phyloP scores from a whole-genome alignment of 2,113 vertebrate species.

The Mus spicilegus region DNA sequence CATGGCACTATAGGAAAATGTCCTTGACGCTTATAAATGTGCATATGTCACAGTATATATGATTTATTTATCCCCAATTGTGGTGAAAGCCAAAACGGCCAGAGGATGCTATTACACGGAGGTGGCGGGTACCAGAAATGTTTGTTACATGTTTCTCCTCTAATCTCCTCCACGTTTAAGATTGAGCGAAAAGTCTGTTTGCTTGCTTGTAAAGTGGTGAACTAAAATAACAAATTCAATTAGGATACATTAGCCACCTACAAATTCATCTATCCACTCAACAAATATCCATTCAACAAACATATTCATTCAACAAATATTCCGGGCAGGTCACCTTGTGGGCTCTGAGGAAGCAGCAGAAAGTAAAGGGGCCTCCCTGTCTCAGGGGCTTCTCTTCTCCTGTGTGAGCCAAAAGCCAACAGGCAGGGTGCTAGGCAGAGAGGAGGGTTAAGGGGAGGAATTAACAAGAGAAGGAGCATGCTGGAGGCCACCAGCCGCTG shows the following conservation, averaged over 20 bases:
- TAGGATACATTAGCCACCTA: neutral
- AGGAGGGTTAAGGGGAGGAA: neutral
- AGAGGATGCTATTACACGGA: neutral
- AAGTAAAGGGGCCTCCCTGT: neutral
- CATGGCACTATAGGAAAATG: neutral
- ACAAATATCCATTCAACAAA: neutral
- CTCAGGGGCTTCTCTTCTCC: neutral
- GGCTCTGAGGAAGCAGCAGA: neutral
- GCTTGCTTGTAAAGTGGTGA: neutral
- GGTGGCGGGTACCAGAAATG: accelerated
- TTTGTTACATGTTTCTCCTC: neutral
- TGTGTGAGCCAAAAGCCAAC: neutral
- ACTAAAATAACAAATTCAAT: neutral
- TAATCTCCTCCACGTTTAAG: neutral
- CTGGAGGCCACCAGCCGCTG: neutral
- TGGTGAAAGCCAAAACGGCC: neutral
- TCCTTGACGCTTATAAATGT: neutral
- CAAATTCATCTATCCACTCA: neutral
- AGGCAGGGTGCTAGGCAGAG: neutral
- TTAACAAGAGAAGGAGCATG: neutral
- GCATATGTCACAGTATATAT: neutral
- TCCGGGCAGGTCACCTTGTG: too few relatives aligned
- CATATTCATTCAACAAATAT: neutral
- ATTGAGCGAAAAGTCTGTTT: neutral
- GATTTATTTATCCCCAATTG: neutral